Evolutionary conservation across 2,113 vertebrate species (phyloP).

Genomic region (Sceloporus undulatus): DNA sequence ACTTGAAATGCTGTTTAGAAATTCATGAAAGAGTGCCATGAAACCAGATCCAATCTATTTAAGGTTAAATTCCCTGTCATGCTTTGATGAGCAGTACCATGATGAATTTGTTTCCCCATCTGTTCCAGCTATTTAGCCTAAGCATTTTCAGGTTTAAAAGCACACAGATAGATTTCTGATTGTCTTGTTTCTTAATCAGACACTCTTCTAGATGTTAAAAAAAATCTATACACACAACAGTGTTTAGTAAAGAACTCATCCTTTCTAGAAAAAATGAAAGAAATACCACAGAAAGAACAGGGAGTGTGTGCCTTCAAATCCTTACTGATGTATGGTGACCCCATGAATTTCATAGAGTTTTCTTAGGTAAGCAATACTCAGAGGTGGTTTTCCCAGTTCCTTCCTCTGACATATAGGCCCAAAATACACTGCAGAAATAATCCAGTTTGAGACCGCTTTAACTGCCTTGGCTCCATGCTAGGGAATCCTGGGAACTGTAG

Average conservation of each 20-base stretch:
- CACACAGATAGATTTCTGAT: slow-evolving; percentile 36
- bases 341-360: no score
- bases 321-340: no score
- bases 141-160: slow-evolving; percentile 46
- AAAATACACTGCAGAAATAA: no score
- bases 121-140: slow-evolving; percentile 27
- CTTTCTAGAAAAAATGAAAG: background rate
- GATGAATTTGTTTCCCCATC: slow-evolving; percentile 36
- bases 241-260: background rate
- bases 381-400: no score
- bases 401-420: no score
- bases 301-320: no score
- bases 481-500: no score
- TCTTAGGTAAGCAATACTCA: no score
- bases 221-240: background rate
- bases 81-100: slow-evolving; percentile 43
- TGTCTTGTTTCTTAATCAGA: slow-evolving; percentile 50
- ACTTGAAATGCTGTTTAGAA: slow-evolving; percentile 47
- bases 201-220: background rate
- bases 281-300: background rate
- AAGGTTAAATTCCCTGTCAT: slow-evolving; percentile 38
- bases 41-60: slow-evolving; percentile 44
- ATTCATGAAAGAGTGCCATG: slow-evolving; percentile 38
- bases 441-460: no score
- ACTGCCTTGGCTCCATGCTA: no score